Evolutionary conservation across 2,888 invertebrate genomes (phyloP), one percentile per base, ranked within the genome.

Genomic region (Drosophila paranaensis): DNA sequence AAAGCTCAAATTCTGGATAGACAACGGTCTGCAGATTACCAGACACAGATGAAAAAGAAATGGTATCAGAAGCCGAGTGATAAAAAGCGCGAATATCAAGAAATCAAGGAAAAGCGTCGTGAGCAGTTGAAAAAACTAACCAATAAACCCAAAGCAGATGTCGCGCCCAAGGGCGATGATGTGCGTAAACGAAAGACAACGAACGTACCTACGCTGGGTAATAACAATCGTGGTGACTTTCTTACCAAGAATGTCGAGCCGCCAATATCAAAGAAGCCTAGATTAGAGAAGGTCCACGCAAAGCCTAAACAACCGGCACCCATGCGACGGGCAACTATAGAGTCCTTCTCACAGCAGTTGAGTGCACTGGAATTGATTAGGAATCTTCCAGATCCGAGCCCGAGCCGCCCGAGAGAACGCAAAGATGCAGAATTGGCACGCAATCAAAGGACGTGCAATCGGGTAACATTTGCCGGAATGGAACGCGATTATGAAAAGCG

Each of bases 191-290:
- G 77, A n/a, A 77, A 56, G 6, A 54, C 39, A 6, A 48, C 75
- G 0, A 88, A 69, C 20, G 82, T 86, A 8, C 83, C 90, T 0
- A 90, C 89, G 55, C 93, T 94, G 0, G 94, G 94, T 90, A 95
- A 91, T 27, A 93, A 93, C 37, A 95, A 94, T 77, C 93, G 95
- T 37, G 94, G 94, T 0, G 94, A 94, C 43, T 94, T 95, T 82
- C 91, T 95, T 51, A 93, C 92, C 25, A 93, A 93, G 81, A 69
- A 60, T 0, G 33, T 75, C 0, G 16, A 66, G 25, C 40, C 27
- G 2, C 67, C 78, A 16, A 39, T 45, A 6, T 0, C 56, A 0
- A 87, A 89, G 30, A 53, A 63, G 13, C 33, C 66, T 6, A 90
- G 80, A 51, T 13, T 66, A 0, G 51, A 77, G 3, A 56, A 30